These are phyloP conservation scores for Petrocephalus schoutedeni DNA, from an alignment of 2,797 vertebrate species.

Conservation along the genomic window DNA sequence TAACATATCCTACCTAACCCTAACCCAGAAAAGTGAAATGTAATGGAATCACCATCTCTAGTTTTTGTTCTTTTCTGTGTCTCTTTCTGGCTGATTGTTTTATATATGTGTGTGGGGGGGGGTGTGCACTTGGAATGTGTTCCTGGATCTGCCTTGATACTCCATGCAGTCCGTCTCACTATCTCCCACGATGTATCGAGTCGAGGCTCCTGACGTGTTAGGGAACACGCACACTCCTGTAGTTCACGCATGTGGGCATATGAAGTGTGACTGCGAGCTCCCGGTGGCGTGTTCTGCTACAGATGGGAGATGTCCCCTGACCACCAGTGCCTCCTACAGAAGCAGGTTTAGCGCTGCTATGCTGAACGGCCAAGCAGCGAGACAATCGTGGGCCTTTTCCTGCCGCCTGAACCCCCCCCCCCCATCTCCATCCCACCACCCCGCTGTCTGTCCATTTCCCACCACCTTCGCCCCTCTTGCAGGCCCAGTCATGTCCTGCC, in stretches of 20 bases:
- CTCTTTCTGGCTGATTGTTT: background rate
- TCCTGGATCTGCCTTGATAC: background rate
- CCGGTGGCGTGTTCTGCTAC: background rate
- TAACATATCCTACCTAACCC: background rate
- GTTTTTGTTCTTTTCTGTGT: background rate
- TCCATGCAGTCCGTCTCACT: background rate
- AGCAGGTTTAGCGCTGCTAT: background rate
- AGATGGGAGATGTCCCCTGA: background rate
- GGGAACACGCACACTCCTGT: background rate
- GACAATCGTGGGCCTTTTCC: background rate
- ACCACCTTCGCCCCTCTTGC: conserved; percentile 19
- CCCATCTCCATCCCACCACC: background rate
- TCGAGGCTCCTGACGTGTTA: background rate
- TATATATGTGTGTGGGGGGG: background rate
- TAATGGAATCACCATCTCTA: background rate
- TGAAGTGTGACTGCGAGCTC: background rate
- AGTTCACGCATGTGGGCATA: background rate
- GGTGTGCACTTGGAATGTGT: background rate
- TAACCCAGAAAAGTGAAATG: background rate
- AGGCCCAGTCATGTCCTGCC: background rate
- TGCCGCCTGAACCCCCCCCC: background rate
- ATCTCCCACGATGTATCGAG: background rate
- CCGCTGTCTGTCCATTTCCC: conserved; percentile 29
- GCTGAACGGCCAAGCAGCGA: background rate
- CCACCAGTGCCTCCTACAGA: background rate